phyloP scores from a whole-genome alignment of 1,140 invertebrate species.

The Aphidius gifuensis region DNA sequence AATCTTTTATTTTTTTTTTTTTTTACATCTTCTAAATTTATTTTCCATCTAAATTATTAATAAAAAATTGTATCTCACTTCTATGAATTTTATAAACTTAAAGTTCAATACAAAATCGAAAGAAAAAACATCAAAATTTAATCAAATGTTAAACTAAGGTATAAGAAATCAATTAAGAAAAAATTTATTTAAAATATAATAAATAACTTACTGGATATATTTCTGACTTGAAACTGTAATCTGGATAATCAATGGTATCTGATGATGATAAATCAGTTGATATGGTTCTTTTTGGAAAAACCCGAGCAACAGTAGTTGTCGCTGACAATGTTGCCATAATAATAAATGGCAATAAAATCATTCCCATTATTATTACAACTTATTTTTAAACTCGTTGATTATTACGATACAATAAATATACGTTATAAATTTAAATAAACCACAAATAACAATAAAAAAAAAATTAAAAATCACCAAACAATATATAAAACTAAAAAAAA shows the following conservation, averaged over 20 bases:
- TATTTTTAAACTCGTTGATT: not conserved
- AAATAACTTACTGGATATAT: slow-evolving; percentile 31
- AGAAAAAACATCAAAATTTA: too few relatives aligned
- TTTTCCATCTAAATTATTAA: too few relatives aligned
- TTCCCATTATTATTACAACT: slow-evolving; percentile 13
- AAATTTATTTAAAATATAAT: not conserved
- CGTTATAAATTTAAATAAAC: not conserved
- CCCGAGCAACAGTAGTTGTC: slow-evolving; percentile 11
- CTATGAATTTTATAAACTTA: too few relatives aligned
- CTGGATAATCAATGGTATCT: slow-evolving; percentile 26
- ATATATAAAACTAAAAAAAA: not conserved
- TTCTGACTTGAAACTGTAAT: slow-evolving; percentile 23
- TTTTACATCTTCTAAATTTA: too few relatives aligned
- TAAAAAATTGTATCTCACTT: too few relatives aligned
- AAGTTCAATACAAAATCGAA: too few relatives aligned
- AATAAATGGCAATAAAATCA: slow-evolving; percentile 18
- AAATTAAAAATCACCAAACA: not conserved
- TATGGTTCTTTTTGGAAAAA: slow-evolving; percentile 19
- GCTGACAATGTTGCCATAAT: slow-evolving; percentile 19
- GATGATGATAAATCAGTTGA: slow-evolving; percentile 15
- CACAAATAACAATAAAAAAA: not conserved
- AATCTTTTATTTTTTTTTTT: too few relatives aligned
- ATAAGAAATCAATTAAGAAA: not conserved
- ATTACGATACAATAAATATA: too few relatives aligned
- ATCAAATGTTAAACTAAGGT: too few relatives aligned